Conservation (phyloP, 2,113 vertebrate species). For the Cottus gobio region DNA sequence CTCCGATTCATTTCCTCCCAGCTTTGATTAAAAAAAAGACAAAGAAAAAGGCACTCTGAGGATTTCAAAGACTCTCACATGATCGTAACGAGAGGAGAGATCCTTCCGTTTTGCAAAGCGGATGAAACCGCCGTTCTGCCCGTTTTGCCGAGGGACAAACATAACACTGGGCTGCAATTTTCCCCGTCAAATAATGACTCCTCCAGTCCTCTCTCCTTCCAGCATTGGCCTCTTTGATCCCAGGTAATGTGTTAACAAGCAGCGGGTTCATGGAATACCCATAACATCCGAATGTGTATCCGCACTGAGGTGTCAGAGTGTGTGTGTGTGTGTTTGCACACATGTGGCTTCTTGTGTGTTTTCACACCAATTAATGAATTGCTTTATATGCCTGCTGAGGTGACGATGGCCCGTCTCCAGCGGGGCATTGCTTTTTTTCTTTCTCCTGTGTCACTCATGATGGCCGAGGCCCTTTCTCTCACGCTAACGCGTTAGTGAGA, state of each 20-base stretch:
- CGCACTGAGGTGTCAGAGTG: conserved; percentile 48
- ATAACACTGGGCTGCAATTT: conserved; percentile 68
- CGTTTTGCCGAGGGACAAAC: conserved; percentile 68
- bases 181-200: conserved; percentile 72
- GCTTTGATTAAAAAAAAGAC: conserved; percentile 70
- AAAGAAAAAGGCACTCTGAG: conserved; percentile 49
- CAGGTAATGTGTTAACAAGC: conserved; percentile 81
- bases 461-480: conserved; percentile 48
- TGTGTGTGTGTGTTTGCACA: conserved; percentile 50
- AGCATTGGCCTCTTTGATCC: conserved; percentile 75
- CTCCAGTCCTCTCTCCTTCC: conserved; percentile 46
- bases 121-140: conserved; percentile 59
- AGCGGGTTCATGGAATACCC: conserved; percentile 66
- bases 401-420: conserved; percentile 76
- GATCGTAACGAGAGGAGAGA: conserved; percentile 58
- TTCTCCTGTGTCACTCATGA: conserved; percentile 38
- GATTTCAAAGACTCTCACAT: conserved; percentile 77
- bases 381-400: conserved; percentile 78
- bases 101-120: conserved; percentile 47
- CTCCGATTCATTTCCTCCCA: conserved; percentile 69
- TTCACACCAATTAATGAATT: conserved; percentile 83
- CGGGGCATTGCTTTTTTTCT: conserved; percentile 36
- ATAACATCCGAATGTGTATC: conserved; percentile 69
- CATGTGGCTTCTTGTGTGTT: conserved; percentile 63
- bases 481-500: conserved; percentile 73